Percentiles rank a stretch among this genome's conserved stretches.
Conservation (phyloP, 2,113 vertebrate species). For the Pycnonotus jocosus region DNA sequence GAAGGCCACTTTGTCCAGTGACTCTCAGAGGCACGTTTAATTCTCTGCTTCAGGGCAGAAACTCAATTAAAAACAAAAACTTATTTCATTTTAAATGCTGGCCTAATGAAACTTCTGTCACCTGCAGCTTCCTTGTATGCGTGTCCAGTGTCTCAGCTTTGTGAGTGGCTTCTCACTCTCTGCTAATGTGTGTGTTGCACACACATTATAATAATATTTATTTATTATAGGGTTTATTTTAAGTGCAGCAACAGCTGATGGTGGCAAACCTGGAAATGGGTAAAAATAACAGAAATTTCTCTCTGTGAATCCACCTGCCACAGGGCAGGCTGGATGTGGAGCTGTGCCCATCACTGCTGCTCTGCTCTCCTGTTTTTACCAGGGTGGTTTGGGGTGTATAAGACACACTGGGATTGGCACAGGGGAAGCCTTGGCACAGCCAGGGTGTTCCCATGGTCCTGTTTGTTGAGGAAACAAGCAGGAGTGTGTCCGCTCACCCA, state of each 20-base stretch:
- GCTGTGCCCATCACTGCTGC: background rate
- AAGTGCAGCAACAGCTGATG: background rate
- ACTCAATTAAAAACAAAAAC: constrained; percentile 19
- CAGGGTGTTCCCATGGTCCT: background rate
- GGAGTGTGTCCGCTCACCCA: background rate
- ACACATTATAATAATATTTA: background rate
- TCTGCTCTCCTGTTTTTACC: background rate
- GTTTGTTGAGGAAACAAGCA: accelerated
- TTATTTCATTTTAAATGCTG: constrained; percentile 2
- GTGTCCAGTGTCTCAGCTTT: background rate
- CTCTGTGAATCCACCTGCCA: background rate
- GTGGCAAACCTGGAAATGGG: background rate
- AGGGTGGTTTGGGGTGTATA: background rate
- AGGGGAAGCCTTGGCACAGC: background rate
- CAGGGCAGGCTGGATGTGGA: accelerated
- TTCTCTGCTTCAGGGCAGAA: background rate
- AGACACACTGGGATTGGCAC: accelerated
- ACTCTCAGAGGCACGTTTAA: background rate
- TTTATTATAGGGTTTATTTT: background rate
- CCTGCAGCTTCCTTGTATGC: background rate
- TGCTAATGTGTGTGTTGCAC: background rate
- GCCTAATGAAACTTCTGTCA: background rate
- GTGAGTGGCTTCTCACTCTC: background rate
- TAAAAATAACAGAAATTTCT: background rate
- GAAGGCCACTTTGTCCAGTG: background rate